Base-by-base conservation (phyloP, 2,113 vertebrate species). In the Daubentonia madagascariensis region DNA sequence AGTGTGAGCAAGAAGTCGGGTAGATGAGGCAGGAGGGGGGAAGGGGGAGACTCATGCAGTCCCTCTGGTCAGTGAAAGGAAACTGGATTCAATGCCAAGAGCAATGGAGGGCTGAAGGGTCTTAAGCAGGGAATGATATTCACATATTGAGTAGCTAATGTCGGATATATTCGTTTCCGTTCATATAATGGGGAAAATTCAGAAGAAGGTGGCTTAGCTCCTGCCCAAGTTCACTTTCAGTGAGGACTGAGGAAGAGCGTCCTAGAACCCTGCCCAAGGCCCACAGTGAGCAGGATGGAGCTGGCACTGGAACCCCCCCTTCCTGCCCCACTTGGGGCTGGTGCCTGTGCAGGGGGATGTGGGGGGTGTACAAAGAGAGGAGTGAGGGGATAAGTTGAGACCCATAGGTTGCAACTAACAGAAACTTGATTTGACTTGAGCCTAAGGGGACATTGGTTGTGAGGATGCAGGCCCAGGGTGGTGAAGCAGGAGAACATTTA, bases 281-380 rank as follows among this genome's bases (percentile, higher is more conserved):
- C 45, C 20, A 1, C 2, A 5, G 40, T 2, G 12, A n/a, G 83
- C 48, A 6, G 12, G 35, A n/a, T 37, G 0, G 3, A 52, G 76
- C n/a, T 28, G 48, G 50, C 11, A 0, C 12, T 8, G n/a, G 50
- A 52, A 30, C 16, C 57, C 5, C 37, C 3, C 59, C 45, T 78
- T 23, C 25, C n/a, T 3, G 72, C 16, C 30, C 48, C 14, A 5
- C n/a, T 37, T 40, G 17, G 10, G 7, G 59, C 79, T 30, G 45
- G 0, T 1, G 28, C 75, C 48, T 12, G 52, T 35, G n/a, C 28
- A 17, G 7, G 9, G 4, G 12, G 25, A 45, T 30, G 40, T 0
- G 20, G 23, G 28, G 40, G 18, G 14, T 45, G 14, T n/a, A 20
- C 18, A n/a, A 35, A 43, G 67, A 65, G 20, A 32, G 45, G 12